These are phyloP conservation scores for Brachypterus glaber DNA, from an alignment of 2,888 invertebrate genomes.

Conservation along the genomic window DNA sequence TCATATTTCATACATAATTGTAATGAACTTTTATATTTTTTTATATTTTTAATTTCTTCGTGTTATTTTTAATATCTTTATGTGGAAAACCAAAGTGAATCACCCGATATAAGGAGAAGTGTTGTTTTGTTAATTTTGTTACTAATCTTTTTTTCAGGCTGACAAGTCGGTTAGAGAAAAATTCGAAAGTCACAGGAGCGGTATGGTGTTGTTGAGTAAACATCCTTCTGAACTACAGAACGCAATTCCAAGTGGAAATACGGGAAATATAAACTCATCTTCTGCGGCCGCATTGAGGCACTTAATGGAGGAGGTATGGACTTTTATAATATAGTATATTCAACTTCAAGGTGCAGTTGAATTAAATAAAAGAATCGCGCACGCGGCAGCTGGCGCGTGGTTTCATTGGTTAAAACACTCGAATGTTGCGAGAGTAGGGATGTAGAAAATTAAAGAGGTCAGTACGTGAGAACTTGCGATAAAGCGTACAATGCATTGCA, in stretches of 20 bases:
- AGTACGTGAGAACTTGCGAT: no score
- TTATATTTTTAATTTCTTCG: background rate
- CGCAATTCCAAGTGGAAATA: constrained; percentile 57
- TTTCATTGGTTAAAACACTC: no score
- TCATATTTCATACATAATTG: background rate
- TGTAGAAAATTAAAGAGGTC: no score
- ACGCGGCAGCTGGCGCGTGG: no score
- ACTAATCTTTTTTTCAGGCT: constrained; percentile 36
- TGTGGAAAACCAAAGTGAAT: constrained; percentile 1
- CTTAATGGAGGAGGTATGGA: constrained; percentile 64
- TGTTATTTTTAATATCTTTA: background rate
- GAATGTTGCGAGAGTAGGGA: no score
- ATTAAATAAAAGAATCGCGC: background rate
- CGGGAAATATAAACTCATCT: constrained; percentile 46
- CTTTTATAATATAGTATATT: background rate
- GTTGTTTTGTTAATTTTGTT: constrained; percentile 5
- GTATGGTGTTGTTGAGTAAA: constrained; percentile 74
- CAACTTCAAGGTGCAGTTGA: constrained; percentile 5
- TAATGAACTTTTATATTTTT: background rate
- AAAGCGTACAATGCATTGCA: no score
- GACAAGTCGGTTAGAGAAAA: constrained; percentile 82
- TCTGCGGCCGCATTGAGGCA: constrained; percentile 58
- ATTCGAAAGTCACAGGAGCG: constrained; percentile 64
- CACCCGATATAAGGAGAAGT: no score
- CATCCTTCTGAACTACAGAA: constrained; percentile 59